Evolutionary conservation across 2,113 vertebrate genomes (phyloP).

Genomic region (Tiliqua scincoides): DNA sequence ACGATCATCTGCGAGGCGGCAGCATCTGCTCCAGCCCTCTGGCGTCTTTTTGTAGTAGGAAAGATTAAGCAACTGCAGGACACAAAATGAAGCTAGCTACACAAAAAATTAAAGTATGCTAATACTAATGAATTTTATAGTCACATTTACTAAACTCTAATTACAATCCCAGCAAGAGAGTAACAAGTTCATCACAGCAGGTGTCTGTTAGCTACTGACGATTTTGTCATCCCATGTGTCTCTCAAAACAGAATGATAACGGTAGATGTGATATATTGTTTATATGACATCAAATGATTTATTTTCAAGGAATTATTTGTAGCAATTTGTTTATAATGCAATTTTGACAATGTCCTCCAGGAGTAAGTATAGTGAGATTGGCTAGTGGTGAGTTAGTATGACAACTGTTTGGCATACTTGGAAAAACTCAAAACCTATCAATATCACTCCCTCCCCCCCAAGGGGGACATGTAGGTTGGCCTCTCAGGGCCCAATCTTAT

Average conservation of each 20-base stretch:
- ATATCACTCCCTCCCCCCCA: too few species aligned
- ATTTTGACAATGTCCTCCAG: background rate
- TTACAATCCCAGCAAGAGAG: constrained; percentile 65
- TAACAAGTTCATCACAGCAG: constrained; percentile 46
- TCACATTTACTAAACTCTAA: constrained; percentile 58
- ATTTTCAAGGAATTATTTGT: too few species aligned
- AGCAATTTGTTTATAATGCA: background rate
- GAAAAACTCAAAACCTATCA: background rate
- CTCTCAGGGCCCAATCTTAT: too few species aligned
- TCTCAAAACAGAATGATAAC: background rate
- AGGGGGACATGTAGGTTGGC: too few species aligned
- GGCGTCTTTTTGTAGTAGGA: constrained; percentile 23
- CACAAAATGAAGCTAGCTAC: constrained; percentile 1
- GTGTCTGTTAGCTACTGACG: constrained; percentile 8
- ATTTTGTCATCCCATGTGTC: background rate
- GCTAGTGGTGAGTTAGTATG: background rate
- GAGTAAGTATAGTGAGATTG: background rate
- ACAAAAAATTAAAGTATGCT: constrained; percentile 26
- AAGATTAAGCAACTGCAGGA: constrained; percentile 25
- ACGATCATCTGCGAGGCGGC: background rate
- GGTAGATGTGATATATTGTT: background rate
- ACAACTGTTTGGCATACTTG: background rate
- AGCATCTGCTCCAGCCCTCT: constrained; percentile 1
- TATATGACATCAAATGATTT: too few species aligned
- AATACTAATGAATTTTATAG: constrained; percentile 48